These are phyloP conservation scores for Synanthedon tipuliformis DNA, from an alignment of 2,888 invertebrate genomes.

Conservation along the genomic window DNA sequence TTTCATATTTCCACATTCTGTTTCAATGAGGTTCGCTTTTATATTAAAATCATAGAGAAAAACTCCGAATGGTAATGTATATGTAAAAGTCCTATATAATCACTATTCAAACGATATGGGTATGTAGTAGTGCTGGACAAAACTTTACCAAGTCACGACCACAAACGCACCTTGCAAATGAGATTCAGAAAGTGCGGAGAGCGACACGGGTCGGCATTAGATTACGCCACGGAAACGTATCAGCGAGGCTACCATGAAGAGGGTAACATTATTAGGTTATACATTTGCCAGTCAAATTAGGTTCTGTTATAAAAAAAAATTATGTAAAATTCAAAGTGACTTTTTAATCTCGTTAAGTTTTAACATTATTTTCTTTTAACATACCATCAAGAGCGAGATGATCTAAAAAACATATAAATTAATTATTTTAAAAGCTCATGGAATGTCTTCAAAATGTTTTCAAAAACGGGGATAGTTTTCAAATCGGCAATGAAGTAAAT, in stretches of 20 bases:
- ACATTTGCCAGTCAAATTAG: constrained; percentile 38
- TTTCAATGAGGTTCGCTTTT: background rate
- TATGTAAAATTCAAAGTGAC: constrained; percentile 13
- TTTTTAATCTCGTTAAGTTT: background rate
- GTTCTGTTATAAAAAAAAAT: constrained; percentile 20
- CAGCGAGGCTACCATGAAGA: constrained; percentile 41
- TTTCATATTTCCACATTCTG: background rate
- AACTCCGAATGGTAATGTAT: too few species aligned
- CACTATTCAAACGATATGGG: too few species aligned
- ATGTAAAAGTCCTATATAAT: too few species aligned
- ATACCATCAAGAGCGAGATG: too few species aligned
- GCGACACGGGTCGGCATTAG: constrained; percentile 30
- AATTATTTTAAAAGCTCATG: too few species aligned
- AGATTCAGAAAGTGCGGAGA: constrained; percentile 24
- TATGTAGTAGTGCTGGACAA: too few species aligned
- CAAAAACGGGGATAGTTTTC: too few species aligned
- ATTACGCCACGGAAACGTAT: constrained; percentile 39
- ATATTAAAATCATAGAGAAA: background rate
- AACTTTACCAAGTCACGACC: constrained; percentile 3
- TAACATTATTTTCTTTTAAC: too few species aligned
- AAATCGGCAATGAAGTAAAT: too few species aligned
- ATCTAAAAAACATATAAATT: too few species aligned
- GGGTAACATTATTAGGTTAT: constrained; percentile 51
- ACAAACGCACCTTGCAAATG: constrained; percentile 14
- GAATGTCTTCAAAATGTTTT: too few species aligned